Evolutionary conservation across 1,140 invertebrate genomes (phyloP).

Genomic region (Hylaeus anthracinus): DNA sequence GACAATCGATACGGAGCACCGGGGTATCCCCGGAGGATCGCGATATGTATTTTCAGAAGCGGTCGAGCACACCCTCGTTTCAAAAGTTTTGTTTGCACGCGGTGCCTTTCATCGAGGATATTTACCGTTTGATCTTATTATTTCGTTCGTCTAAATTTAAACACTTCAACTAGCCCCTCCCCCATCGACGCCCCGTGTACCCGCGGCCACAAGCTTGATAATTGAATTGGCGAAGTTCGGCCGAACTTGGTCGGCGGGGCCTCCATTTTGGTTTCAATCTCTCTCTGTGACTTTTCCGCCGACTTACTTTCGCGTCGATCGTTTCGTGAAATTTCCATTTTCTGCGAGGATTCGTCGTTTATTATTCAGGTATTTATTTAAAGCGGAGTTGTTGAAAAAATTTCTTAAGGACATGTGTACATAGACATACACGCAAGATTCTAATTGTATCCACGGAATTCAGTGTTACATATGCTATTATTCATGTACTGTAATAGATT

Average conservation of each 20-base stretch:
- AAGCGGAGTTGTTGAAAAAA: too few species aligned
- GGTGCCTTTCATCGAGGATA: constrained; percentile 68
- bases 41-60: constrained; percentile 70
- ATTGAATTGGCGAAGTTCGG: constrained; percentile 44
- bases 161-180: constrained; percentile 67
- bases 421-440: too few species aligned
- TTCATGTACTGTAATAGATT: too few species aligned
- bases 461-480: too few species aligned
- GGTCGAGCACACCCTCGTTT: constrained; percentile 53
- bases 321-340: too few species aligned
- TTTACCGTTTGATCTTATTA: constrained; percentile 80
- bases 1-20: constrained; percentile 60
- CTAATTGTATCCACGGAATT: too few species aligned
- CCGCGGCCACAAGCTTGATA: constrained; percentile 54
- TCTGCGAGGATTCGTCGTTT: too few species aligned
- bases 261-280: neutral
- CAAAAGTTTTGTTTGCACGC: constrained; percentile 72
- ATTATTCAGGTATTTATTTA: too few species aligned
- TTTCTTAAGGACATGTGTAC: too few species aligned
- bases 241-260: too few species aligned
- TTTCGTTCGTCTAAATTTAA: constrained; percentile 79
- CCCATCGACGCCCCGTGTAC: constrained; percentile 28
- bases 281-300: too few species aligned
- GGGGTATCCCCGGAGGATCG: constrained; percentile 67
- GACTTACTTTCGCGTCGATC: neutral